phyloP scores from a whole-genome alignment of 1,140 invertebrate species.

The Chrysopa pallens region DNA sequence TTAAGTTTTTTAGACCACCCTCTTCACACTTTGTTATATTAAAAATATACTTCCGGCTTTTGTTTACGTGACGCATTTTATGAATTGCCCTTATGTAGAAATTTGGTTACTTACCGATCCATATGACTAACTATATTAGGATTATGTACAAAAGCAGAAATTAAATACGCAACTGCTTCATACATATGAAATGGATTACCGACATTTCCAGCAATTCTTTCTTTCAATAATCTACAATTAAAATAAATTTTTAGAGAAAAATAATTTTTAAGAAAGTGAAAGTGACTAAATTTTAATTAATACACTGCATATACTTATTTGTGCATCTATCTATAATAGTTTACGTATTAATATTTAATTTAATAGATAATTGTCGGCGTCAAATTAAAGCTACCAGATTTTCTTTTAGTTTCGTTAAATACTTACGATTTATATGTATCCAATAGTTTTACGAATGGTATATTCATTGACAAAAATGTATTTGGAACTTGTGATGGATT shows the following conservation, averaged over 20 bases:
- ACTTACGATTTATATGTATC: slow-evolving; percentile 54
- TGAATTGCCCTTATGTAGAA: too few species aligned
- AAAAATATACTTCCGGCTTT: too few species aligned
- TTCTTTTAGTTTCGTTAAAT: slow-evolving; percentile 8
- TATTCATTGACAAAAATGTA: slow-evolving; percentile 44
- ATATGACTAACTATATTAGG: slow-evolving; percentile 28
- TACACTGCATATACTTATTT: too few species aligned
- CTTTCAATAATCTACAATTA: slow-evolving; percentile 2
- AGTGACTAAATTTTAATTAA: too few species aligned
- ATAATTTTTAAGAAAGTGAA: too few species aligned
- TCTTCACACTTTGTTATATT: too few species aligned
- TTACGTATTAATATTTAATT: too few species aligned
- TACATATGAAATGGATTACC: slow-evolving; percentile 39
- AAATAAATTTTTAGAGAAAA: slow-evolving; percentile 3
- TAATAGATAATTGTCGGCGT: too few species aligned
- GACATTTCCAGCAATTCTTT: slow-evolving; percentile 5
- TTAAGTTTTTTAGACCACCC: too few species aligned
- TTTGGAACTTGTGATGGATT: slow-evolving; percentile 48
- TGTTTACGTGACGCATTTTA: too few species aligned
- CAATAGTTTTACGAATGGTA: slow-evolving; percentile 49
- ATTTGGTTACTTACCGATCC: slow-evolving; percentile 25
- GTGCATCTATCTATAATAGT: too few species aligned
- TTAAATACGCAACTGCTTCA: slow-evolving; percentile 42
- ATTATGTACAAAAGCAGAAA: slow-evolving; percentile 37
- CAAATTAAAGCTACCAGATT: too few species aligned